Conservation (phyloP, 2,113 vertebrate genomes). For the Aegotheles bennettii region DNA sequence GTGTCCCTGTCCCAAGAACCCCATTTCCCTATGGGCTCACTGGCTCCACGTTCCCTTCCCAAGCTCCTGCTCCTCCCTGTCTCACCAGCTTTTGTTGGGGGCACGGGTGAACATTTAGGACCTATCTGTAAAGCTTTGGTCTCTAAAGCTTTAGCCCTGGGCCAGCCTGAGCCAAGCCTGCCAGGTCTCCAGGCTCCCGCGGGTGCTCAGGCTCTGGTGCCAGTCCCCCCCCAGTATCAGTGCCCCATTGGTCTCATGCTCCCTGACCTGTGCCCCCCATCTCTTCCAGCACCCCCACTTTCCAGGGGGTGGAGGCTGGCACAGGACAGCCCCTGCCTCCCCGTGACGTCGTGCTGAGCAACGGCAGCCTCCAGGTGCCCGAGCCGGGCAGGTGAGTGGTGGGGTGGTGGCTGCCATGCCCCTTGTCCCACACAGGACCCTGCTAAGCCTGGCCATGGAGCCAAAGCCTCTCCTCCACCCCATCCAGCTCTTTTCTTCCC, state of each 20-base stretch:
- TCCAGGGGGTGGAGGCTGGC: background rate
- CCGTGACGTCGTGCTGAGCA: background rate
- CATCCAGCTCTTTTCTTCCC: background rate
- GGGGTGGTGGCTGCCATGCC: rapidly evolving
- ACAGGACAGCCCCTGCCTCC: slow-evolving; percentile 22
- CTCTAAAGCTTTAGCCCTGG: background rate
- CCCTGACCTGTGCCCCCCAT: rapidly evolving
- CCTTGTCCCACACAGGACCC: rapidly evolving
- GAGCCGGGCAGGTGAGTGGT: slow-evolving; percentile 56
- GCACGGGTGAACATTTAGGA: background rate
- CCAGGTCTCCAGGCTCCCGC: background rate
- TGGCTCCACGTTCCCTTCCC: background rate
- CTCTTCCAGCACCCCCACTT: slow-evolving; percentile 48
- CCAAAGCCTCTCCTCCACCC: rapidly evolving
- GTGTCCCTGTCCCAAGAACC: background rate
- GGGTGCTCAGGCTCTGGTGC: background rate
- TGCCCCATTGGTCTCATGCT: rapidly evolving
- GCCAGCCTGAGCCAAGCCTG: background rate
- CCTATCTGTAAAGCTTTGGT: background rate
- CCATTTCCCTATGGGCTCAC: rapidly evolving
- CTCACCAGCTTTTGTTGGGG: background rate
- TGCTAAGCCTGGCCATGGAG: rapidly evolving
- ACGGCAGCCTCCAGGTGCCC: slow-evolving; percentile 15
- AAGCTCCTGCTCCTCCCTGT: background rate
- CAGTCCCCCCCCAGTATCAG: background rate